Evolutionary conservation across 2,888 invertebrate species (phyloP).

Genomic region (Dasypolia templi): DNA sequence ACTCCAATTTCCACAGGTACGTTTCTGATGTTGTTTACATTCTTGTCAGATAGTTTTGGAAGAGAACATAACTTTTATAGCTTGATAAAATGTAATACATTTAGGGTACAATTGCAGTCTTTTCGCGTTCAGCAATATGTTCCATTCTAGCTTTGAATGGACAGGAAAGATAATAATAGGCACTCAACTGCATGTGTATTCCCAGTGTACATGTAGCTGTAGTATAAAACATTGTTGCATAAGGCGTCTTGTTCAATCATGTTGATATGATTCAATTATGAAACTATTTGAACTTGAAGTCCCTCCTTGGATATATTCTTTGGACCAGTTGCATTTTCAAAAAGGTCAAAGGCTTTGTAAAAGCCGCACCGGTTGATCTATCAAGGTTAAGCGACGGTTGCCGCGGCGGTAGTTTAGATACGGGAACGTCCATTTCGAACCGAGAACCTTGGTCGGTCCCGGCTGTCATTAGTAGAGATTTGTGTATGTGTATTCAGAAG

Average conservation of each 20-base stretch:
- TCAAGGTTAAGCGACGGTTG: neutral
- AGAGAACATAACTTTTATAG: neutral
- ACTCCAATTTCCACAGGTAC: neutral
- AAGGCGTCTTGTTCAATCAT: slow-evolving; percentile 16
- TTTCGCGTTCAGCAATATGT: neutral
- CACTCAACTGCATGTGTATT: slow-evolving; percentile 7
- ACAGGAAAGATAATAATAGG: slow-evolving; percentile 33
- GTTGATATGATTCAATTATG: slow-evolving; percentile 41
- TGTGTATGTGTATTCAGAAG: neutral
- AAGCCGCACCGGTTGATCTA: neutral
- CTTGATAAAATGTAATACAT: neutral
- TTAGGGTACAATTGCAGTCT: neutral
- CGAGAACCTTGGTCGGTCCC: neutral
- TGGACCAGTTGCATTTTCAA: slow-evolving; percentile 1
- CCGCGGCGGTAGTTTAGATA: neutral
- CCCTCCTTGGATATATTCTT: neutral
- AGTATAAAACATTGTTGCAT: slow-evolving; percentile 27
- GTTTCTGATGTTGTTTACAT: neutral
- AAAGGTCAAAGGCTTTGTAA: neutral
- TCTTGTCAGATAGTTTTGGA: neutral
- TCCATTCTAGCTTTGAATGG: slow-evolving; percentile 24
- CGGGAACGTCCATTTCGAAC: neutral
- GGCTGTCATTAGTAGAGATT: neutral
- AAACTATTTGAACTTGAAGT: slow-evolving; percentile 6
- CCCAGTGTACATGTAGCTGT: neutral